phyloP scores from a whole-genome alignment of 23 tunicate species.

The Ciona savignyi region DNA sequence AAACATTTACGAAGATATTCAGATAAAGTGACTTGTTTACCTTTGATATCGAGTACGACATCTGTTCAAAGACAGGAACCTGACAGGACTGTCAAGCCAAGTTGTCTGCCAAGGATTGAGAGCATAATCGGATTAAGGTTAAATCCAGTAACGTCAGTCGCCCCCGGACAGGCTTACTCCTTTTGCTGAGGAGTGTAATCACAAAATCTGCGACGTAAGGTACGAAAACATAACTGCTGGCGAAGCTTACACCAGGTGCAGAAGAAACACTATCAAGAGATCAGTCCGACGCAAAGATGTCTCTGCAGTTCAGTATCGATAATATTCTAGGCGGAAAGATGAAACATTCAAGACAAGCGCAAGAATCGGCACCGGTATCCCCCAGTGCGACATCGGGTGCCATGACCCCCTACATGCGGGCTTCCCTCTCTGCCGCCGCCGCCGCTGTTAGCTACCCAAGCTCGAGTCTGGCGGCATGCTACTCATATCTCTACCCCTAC shows the following conservation, averaged over 20 bases:
- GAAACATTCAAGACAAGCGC: conserved; percentile 5
- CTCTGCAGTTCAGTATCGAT: conserved; percentile 93
- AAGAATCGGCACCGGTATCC: conserved; percentile 15
- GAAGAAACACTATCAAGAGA: not conserved
- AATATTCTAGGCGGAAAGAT: conserved; percentile 63
- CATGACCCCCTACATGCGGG: conserved; percentile 74
- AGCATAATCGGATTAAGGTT: conserved; percentile 8
- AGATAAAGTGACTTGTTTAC: conserved; percentile 3
- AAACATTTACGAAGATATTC: not conserved
- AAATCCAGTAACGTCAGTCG: conserved; percentile 2
- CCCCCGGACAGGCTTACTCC: conserved; percentile 14
- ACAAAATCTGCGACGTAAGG: not conserved
- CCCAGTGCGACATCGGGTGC: conserved; percentile 28
- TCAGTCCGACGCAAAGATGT: conserved; percentile 29
- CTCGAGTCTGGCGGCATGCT: conserved; percentile 43
- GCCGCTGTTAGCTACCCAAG: conserved; percentile 58
- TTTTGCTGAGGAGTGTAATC: not conserved
- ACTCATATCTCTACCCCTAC: conserved; percentile 84
- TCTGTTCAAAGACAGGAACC: conserved; percentile 11
- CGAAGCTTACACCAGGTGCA: not conserved
- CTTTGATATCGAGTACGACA: not conserved
- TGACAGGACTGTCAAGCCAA: not conserved
- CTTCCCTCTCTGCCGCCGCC: conserved; percentile 76
- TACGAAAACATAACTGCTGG: not conserved
- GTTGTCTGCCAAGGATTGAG: conserved; percentile 3